Evolutionary conservation across 92 coral and sea anemone species (phyloP).

Genomic region (Galaxea fascicularis): DNA sequence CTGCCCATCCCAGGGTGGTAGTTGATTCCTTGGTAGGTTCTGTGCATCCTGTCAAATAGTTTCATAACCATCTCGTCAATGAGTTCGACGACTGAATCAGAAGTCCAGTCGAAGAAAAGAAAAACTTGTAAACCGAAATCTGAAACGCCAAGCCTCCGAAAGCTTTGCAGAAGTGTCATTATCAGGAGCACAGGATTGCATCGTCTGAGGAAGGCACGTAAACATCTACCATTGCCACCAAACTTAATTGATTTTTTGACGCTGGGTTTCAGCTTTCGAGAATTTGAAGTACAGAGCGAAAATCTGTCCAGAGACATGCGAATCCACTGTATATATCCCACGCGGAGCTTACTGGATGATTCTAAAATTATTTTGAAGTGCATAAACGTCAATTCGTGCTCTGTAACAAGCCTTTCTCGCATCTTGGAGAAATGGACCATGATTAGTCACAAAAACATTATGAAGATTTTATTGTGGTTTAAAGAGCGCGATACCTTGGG

Average conservation of each 20-base stretch:
- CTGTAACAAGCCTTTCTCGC: conserved; percentile 21
- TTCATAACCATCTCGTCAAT: neutral
- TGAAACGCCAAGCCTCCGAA: conserved; percentile 33
- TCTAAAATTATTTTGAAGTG: conserved; percentile 73
- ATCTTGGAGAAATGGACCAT: conserved; percentile 65
- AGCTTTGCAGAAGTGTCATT: conserved; percentile 60
- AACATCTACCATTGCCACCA: conserved; percentile 69
- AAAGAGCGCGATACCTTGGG: conserved; percentile 66
- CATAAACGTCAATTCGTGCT: conserved; percentile 45
- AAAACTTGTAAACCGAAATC: conserved; percentile 18
- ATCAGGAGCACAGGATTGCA: conserved; percentile 47
- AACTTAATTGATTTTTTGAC: conserved; percentile 63
- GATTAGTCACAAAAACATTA: conserved; percentile 67
- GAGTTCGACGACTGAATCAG: conserved; percentile 16
- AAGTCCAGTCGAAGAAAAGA: conserved; percentile 16
- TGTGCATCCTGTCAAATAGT: neutral
- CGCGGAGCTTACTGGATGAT: conserved; percentile 65
- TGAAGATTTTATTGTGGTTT: conserved; percentile 62
- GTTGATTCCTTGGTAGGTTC: too few relatives aligned
- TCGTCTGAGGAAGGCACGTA: conserved; percentile 55
- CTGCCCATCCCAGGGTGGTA: conserved; percentile 3
- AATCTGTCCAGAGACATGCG: conserved; percentile 64
- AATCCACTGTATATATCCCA: conserved; percentile 64
- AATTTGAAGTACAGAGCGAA: conserved; percentile 58
- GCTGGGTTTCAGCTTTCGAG: conserved; percentile 57